Base-by-base conservation (phyloP, 2,888 invertebrate species). In the Eilema depressum region DNA sequence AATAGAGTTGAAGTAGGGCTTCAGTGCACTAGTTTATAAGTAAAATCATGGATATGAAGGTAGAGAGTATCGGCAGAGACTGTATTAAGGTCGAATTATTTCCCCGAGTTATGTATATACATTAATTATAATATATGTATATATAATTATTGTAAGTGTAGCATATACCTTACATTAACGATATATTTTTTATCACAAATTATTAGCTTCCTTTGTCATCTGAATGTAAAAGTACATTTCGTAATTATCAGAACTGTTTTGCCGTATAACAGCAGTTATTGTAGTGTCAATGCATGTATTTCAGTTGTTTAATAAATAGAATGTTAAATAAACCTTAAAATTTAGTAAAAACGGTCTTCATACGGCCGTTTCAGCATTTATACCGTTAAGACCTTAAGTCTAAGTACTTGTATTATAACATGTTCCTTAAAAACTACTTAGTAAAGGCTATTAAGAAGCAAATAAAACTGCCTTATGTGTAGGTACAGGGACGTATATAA, bases 401-500 rank as follows among this genome's bases (percentile, higher is more conserved):
- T 26, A 17, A n/a, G 1, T 33, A 8, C 20, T 25, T 23, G 23
- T 8, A 17, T 62, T 62, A 33, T 23, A 23, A 14, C 5, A 26
- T 17, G 26, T 25, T 10, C 37, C 20, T 47, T 47, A 37, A 41
- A 64, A n/a, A 25, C n/a, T n/a, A n/a, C 41, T 10, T 23, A 23
- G 25, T 67, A 64, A 37, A 47, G 8, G 56, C 61, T 59, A 63
- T 26, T 37, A 33, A 41, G 62, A 57, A 69, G 12, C 56, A 61
- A 2, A 63, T 37, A 62, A 69, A 69, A 61, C 56, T 64, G 60
- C 63, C 60, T 25, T 71, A 59, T n/a, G n/a, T n/a, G n/a, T 71
- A 61, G 56, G 64, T 41, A 66, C 57, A 59, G 63, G 60, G 64
- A 66, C 63, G 23, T 69, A 77, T 76, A 77, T 79, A 69, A 59